phyloP scores from a whole-genome alignment of 2,113 vertebrate genomes.

The Mormyrus iriodes region DNA sequence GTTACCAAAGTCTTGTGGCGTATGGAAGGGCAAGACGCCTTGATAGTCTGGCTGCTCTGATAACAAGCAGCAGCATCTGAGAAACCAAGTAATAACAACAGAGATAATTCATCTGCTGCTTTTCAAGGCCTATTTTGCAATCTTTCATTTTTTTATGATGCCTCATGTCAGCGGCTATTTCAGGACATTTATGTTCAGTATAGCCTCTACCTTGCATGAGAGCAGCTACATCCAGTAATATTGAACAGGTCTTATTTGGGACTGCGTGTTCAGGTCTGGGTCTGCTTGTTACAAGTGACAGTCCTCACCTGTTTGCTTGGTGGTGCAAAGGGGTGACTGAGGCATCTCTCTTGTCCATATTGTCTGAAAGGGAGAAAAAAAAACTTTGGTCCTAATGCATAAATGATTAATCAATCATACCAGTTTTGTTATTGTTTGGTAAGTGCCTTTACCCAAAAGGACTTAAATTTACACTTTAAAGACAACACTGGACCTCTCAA shows the following conservation, averaged over 20 bases:
- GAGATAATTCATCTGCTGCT: background rate
- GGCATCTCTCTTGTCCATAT: slow-evolving; percentile 23
- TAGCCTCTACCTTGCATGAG: background rate
- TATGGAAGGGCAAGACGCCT: background rate
- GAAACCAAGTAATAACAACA: background rate
- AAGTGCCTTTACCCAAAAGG: background rate
- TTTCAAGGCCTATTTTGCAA: background rate
- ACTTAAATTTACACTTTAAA: background rate
- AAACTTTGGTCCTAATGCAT: background rate
- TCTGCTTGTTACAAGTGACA: background rate
- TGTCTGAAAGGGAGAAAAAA: slow-evolving; percentile 37
- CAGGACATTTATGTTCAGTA: background rate
- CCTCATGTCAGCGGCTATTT: background rate
- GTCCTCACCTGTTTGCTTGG: slow-evolving; percentile 22
- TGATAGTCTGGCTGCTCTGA: background rate
- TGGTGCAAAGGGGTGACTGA: slow-evolving; percentile 33
- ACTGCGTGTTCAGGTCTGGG: background rate
- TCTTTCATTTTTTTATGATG: background rate
- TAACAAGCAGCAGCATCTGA: background rate
- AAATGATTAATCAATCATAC: background rate
- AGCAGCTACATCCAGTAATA: background rate
- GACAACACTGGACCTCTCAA: background rate
- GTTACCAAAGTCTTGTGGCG: background rate
- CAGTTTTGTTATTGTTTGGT: background rate
- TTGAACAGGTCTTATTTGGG: background rate